Evolutionary conservation across 1,140 invertebrate species (phyloP), one percentile per base, ranked within the genome.

Genomic region (Lasaia peninsularis): DNA sequence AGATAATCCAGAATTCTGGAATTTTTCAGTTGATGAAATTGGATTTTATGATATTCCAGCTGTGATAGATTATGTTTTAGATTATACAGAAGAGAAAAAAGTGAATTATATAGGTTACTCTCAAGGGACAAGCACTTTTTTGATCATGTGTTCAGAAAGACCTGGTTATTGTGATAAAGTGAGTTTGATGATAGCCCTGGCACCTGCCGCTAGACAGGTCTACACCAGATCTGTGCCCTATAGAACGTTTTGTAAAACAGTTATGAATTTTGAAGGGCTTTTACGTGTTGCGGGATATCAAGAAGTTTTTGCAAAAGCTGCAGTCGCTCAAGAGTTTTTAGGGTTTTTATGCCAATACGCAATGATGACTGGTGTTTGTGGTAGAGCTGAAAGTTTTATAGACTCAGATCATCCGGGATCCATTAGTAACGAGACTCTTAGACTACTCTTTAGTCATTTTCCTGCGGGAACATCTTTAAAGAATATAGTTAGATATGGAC

Each of bases 391-490:
- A n/a, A 49, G 20, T 2, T 8, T 70, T 0, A 44, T 73, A 12
- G 74, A 79, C 33, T 68, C 68, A 0, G 66, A 60, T 10, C 75
- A 82, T 54, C 66, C 71, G 4, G 71, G 68, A 3, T 80, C 79
- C 1, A 71, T 81, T 14, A 63, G 56, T 2, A 64, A 67, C 12
- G 54, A 74, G 5, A 79, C 79, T 0, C 31, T 66, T 0, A 56
- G 51, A 8, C 24, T 51, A 0, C 18, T 76, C 18, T 73, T 93
- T 18, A 89, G 90, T 10, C 94, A 96, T 67, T 92, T 92, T 60
- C 95, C 95, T 0, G 93, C 94, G 16, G 94, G 95, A 1, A 92
- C 94, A 1, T 95, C 94, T 0, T 89, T 91, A 0, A 91, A 92
- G 60, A 94, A 94, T 66, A 80, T 96, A 5, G 85, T 93, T 28